Percentiles rank a stretch among this genome's conserved stretches.
Evolutionary conservation across 2,113 vertebrate species (phyloP).

Genomic region (Alexandromys fortis): DNA sequence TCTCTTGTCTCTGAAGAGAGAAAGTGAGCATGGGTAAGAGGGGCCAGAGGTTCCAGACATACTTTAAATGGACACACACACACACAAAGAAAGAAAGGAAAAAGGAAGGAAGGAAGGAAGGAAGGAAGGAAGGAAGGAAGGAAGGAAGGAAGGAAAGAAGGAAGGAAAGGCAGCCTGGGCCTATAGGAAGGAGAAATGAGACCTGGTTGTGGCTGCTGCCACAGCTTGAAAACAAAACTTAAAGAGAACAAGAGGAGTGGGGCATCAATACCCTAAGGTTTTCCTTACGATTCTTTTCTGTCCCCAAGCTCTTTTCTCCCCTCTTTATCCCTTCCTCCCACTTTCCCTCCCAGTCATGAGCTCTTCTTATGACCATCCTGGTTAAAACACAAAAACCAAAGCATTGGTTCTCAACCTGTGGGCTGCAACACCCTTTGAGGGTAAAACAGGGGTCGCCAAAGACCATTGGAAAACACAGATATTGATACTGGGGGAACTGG

Average conservation of each 20-base stretch:
- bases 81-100: too few species aligned
- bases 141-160: too few species aligned
- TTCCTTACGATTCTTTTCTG: neutral
- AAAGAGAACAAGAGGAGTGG: neutral
- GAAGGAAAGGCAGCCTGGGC: neutral
- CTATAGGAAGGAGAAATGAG: neutral
- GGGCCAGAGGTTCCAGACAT: neutral
- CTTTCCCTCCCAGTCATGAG: too few species aligned
- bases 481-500: neutral
- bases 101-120: too few species aligned
- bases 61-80: neutral
- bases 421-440: neutral
- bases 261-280: neutral
- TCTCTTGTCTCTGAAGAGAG: too few species aligned
- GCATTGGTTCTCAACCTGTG: neutral
- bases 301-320: neutral
- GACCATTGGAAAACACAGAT: neutral
- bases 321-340: neutral
- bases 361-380: neutral
- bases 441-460: neutral
- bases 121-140: too few species aligned
- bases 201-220: rapidly evolving
- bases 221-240: neutral
- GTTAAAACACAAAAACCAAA: neutral
- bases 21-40: rapidly evolving